These are phyloP conservation scores for Lasioglossum calceatum DNA, from an alignment of 2,888 invertebrate species.

Conservation along the genomic window DNA sequence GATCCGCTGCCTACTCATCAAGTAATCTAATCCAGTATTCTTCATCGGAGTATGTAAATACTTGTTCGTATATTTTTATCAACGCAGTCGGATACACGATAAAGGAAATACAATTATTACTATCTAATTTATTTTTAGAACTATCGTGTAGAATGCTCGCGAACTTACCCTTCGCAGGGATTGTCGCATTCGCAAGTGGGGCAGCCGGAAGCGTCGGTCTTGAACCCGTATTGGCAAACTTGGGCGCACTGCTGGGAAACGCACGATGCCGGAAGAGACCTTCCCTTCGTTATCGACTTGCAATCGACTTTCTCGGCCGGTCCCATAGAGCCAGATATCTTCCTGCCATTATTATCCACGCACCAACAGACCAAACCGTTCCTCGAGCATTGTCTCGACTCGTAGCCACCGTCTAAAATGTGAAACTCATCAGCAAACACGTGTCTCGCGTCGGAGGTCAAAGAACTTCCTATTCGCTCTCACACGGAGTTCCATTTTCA, in stretches of 20 bases:
- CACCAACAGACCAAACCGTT: conserved; percentile 96
- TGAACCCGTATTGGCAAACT: conserved; percentile 94
- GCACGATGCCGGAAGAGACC: conserved; percentile 84
- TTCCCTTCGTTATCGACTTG: conserved; percentile 80
- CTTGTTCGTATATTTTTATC: neutral
- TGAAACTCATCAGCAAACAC: neutral
- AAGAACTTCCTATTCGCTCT: neutral
- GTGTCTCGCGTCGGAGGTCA: neutral
- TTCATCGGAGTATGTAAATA: neutral
- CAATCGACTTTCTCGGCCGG: conserved; percentile 90
- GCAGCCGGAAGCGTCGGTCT: conserved; percentile 89
- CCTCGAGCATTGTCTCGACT: conserved; percentile 91
- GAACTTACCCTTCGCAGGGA: conserved; percentile 91
- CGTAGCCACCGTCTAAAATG: conserved; percentile 88
- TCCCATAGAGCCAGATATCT: conserved; percentile 92
- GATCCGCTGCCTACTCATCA: neutral
- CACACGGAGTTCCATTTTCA: neutral
- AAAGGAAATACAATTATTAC: neutral
- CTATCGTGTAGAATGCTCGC: neutral
- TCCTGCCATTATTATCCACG: conserved; percentile 91
- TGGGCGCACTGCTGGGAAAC: conserved; percentile 91
- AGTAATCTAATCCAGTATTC: neutral
- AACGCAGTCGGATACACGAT: neutral
- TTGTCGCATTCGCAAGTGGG: conserved; percentile 94
- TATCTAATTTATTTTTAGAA: neutral